phyloP scores from a whole-genome alignment of 2,113 vertebrate genomes.

The Camelus bactrianus region DNA sequence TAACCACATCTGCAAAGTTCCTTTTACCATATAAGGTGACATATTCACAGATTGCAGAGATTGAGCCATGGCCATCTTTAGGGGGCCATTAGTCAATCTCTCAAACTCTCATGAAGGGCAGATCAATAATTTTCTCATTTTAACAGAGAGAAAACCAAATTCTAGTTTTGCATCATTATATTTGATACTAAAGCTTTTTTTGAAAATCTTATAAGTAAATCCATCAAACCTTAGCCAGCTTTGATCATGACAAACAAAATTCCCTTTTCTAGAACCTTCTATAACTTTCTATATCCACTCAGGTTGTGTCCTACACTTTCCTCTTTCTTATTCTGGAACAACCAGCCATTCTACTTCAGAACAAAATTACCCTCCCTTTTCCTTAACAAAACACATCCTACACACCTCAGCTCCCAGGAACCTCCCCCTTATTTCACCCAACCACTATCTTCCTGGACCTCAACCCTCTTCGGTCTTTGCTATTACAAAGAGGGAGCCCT shows the following conservation, averaged over 20 bases:
- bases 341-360: background rate
- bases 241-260: background rate
- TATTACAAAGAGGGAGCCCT: background rate
- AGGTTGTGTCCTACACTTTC: background rate
- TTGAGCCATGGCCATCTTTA: background rate
- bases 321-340: background rate
- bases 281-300: background rate
- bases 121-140: background rate
- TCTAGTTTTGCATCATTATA: background rate
- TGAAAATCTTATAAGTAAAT: background rate
- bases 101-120: background rate
- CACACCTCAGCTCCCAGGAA: background rate
- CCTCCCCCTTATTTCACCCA: background rate
- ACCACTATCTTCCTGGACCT: background rate
- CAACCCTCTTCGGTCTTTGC: background rate
- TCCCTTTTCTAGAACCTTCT: slow-evolving; percentile 37
- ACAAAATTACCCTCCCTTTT: background rate
- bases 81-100: background rate
- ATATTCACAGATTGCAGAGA: background rate
- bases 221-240: background rate
- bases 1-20: background rate
- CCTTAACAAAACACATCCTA: background rate
- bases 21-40: background rate
- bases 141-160: background rate
- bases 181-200: slow-evolving; percentile 27